Percentiles rank a stretch among this genome's conserved stretches.
phyloP scores from a whole-genome alignment of 1,140 invertebrate genomes.

The Leptinotarsa defecta region DNA sequence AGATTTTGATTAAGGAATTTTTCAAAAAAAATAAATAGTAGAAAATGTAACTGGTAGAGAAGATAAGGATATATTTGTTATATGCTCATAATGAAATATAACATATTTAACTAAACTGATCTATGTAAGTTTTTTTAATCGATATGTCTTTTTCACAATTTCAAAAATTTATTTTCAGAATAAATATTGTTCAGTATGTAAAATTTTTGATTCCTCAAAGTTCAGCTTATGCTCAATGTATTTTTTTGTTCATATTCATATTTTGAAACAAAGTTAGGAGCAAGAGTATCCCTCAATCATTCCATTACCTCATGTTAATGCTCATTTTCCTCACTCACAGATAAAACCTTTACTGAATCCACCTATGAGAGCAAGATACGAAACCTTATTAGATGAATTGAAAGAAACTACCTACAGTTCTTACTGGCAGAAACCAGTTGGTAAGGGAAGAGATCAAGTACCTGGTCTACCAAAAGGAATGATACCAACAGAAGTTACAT shows the following conservation, averaged over 20 bases:
- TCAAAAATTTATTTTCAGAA: too few species aligned
- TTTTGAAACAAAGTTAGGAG: slow-evolving; percentile 12
- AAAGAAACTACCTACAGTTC: slow-evolving; percentile 59
- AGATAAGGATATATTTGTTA: too few species aligned
- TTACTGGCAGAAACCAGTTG: slow-evolving; percentile 60
- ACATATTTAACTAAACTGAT: too few species aligned
- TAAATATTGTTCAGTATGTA: too few species aligned
- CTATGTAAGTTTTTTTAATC: too few species aligned
- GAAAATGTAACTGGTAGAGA: too few species aligned
- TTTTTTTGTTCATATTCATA: slow-evolving; percentile 7
- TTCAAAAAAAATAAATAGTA: too few species aligned
- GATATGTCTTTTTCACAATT: too few species aligned
- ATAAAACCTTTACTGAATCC: slow-evolving; percentile 43
- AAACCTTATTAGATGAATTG: slow-evolving; percentile 59
- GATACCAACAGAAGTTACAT: slow-evolving; percentile 55
- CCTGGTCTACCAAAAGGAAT: slow-evolving; percentile 60
- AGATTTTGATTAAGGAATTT: too few species aligned
- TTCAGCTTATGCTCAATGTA: too few species aligned
- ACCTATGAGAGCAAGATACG: slow-evolving; percentile 58
- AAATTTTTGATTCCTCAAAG: too few species aligned
- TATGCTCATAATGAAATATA: too few species aligned
- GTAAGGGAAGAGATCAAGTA: slow-evolving; percentile 55
- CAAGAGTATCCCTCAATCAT: not conserved
- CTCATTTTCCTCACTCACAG: slow-evolving; percentile 10
- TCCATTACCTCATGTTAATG: not conserved